phyloP scores from a whole-genome alignment of 92 coral and sea anemone species.

The Paragorgia papillata region DNA sequence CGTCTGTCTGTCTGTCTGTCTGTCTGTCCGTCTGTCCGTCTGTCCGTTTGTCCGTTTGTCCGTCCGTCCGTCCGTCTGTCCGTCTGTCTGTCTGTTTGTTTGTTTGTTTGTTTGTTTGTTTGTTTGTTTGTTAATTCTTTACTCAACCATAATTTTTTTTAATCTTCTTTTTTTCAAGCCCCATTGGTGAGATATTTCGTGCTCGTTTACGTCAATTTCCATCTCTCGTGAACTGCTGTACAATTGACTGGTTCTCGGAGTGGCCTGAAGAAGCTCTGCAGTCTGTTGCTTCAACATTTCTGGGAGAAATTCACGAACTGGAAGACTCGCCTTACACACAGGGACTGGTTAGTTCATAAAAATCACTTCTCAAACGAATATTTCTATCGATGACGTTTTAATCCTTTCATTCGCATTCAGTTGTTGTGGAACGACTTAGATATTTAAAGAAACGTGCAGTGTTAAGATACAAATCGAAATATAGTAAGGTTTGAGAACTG shows the following conservation, averaged over 20 bases:
- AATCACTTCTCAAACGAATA: too few relatives aligned
- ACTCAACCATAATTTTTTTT: neutral
- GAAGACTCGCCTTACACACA: conserved; percentile 92
- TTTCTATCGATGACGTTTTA: too few relatives aligned
- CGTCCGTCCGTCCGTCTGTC: neutral
- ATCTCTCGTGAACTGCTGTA: conserved; percentile 96
- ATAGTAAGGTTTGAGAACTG: too few relatives aligned
- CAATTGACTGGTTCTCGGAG: conserved; percentile 98
- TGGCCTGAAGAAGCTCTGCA: conserved; percentile 98
- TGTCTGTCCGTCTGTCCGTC: neutral
- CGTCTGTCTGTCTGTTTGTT: conserved; percentile 1
- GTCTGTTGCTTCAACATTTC: conserved; percentile 95
- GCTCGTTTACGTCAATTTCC: conserved; percentile 99
- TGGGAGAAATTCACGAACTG: conserved; percentile 93
- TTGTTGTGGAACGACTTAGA: too few relatives aligned
- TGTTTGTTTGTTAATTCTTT: neutral
- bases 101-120: neutral
- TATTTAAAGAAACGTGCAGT: too few relatives aligned
- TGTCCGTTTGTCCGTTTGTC: neutral
- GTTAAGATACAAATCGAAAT: too few relatives aligned
- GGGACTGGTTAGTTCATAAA: conserved; percentile 75
- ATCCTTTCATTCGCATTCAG: too few relatives aligned
- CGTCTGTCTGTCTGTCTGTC: neutral
- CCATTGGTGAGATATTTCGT: conserved; percentile 98
- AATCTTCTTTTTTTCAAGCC: conserved; percentile 57